Conservation (phyloP, 2,113 vertebrate genomes). For the Elephantulus edwardii region DNA sequence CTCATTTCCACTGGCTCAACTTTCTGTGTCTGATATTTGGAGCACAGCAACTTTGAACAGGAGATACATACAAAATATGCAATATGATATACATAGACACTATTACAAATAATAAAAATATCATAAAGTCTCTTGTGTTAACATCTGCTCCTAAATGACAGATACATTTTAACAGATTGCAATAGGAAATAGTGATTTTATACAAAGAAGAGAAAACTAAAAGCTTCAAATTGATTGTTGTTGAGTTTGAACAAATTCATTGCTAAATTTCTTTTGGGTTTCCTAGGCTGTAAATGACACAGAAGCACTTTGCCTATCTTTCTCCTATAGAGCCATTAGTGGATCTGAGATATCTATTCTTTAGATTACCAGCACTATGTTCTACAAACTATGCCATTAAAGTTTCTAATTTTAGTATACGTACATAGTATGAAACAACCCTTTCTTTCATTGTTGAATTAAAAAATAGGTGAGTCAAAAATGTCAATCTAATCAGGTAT, state of each 20-base stretch:
- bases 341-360: too few relatives aligned
- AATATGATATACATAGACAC: background rate
- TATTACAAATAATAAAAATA: background rate
- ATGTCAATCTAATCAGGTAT: background rate
- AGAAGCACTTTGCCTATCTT: too few relatives aligned
- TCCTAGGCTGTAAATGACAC: background rate
- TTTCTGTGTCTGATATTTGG: background rate
- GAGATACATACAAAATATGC: background rate
- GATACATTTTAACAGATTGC: background rate
- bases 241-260: too few relatives aligned
- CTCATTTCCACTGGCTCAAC: background rate
- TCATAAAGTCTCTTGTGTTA: background rate
- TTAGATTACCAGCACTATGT: too few relatives aligned
- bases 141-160: background rate
- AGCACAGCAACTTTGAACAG: background rate
- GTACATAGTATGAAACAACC: background rate
- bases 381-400: too few relatives aligned
- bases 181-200: background rate
- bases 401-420: too few relatives aligned
- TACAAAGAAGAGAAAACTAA: background rate
- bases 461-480: conserved; percentile 33
- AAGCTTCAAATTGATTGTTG: too few relatives aligned
- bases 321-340: too few relatives aligned
- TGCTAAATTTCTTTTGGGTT: too few relatives aligned
- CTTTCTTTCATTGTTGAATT: conserved; percentile 27